Evolutionary conservation across 2,888 invertebrate genomes (phyloP), one percentile per base, ranked within the genome.

Genomic region (Oxytorus armatus): DNA sequence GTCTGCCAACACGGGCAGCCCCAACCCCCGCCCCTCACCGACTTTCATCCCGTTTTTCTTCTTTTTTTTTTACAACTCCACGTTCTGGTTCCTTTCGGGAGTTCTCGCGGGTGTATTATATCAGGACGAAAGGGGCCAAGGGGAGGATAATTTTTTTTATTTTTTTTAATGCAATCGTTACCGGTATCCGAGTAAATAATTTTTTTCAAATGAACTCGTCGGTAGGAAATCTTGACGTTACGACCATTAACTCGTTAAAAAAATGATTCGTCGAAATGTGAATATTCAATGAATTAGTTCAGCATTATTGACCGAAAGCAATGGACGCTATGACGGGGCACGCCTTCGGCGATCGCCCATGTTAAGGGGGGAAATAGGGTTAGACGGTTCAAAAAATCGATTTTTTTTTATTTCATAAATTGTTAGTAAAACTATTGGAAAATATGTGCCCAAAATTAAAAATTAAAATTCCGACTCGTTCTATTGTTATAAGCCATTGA

Each of bases 1-100:
- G 87, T 89, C 88, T 87, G 89, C 88, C 89, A 88, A 88, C 88
- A 88, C 87, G 81, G 80, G 83, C 77, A 76, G 80, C 63, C 53
- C 53, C 70, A 25, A 7, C 36, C 36, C 10, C 36, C 36, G 1
- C 51, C 16, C 44, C 14, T 39, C 36, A 42, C 25, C 79, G 42
- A 29, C 59, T 8, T 69, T 61, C 10, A 39, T 82, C 80, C 82
- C 79, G 80, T 42, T 14, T 42, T 25, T 18, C 44, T 51, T 16
- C 1, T 16, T n/a, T 21, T 39, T 39, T 42, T 72, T 76, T 73
- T 42, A 44, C 42, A 51, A 18, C 73, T n/a, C 23, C 44, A 33
- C 42, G 53, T 77, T 78, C 75, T 77, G 61, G 80, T 72, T 69
- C 69, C 61, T 25, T 23, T 16, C 29, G 14, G 16, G 18, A 59